phyloP scores from a whole-genome alignment of 2,888 invertebrate species.

The Endomychus coccineus region DNA sequence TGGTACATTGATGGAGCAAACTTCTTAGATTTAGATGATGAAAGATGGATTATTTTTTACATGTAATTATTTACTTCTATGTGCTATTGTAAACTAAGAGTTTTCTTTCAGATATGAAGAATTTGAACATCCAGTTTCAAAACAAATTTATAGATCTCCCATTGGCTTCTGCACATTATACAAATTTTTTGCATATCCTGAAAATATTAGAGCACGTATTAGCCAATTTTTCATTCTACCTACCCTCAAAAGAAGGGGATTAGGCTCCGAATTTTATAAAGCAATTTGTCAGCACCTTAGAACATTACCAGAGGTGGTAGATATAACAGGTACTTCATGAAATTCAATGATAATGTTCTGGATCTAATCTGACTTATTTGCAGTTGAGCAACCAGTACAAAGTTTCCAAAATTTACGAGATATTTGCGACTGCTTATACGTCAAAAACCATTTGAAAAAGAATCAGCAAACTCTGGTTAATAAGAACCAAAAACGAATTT shows the following conservation, averaged over 20 bases:
- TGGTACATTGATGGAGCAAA: constrained; percentile 97
- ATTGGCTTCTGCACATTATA: constrained; percentile 89
- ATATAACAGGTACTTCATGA: constrained; percentile 59
- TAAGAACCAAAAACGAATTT: constrained; percentile 20
- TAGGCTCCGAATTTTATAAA: constrained; percentile 70
- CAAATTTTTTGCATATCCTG: constrained; percentile 90
- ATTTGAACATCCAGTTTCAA: constrained; percentile 53
- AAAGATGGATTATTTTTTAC: constrained; percentile 83
- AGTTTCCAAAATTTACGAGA: constrained; percentile 86
- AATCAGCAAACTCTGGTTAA: constrained; percentile 14
- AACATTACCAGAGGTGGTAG: constrained; percentile 49
- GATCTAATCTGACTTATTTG: constrained; percentile 17
- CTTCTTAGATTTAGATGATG: constrained; percentile 87
- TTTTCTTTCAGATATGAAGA: constrained; percentile 58
- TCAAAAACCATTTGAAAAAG: constrained; percentile 22
- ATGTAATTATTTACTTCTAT: constrained; percentile 51
- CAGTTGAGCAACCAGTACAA: constrained; percentile 92
- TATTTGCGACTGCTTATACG: constrained; percentile 28
- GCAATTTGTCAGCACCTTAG: constrained; percentile 32
- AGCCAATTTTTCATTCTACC: constrained; percentile 90
- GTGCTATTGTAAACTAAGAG: constrained; percentile 1
- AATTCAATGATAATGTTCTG: constrained; percentile 2
- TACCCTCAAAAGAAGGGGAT: constrained; percentile 79
- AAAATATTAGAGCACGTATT: constrained; percentile 78
- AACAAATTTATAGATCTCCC: constrained; percentile 57